Evolutionary conservation across 2,113 vertebrate species (phyloP), one percentile per base, ranked within the genome.

Genomic region (Amblyopsis rosae): DNA sequence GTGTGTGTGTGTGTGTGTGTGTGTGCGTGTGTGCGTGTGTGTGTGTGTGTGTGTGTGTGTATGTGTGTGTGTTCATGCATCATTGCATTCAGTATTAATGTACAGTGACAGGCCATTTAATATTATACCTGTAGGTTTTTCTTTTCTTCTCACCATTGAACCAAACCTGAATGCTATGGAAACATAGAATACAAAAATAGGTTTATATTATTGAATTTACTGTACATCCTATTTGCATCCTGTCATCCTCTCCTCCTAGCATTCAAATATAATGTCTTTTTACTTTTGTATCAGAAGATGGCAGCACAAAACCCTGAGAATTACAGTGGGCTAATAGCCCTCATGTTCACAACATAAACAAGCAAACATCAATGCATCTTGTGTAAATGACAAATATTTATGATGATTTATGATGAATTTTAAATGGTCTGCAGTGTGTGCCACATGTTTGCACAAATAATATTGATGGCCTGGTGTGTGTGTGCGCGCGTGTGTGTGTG

Each of bases 221-320:
- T 41, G 35, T 41, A 41, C 35, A 41, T 41, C 35, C 6, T 41
- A 41, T 41, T 8, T 8, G 35, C 35, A 26, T 26, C 15, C 53
- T 15, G 7, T 3, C 16, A 54, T 15, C 53, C 53, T 54, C 15
- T 41, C 53, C 7, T 7, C 50, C 54, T 56, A 10, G 54, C n/a
- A 59, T 12, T 41, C 0, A 59, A 3, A 13, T 4, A 49, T 6
- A 11, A 58, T 19, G 32, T 59, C 15, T 10, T 68, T 4, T 66
- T 58, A 6, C 26, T 58, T n/a, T 59, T 12, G 1, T 8, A 35
- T 77, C 87, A 82, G 35, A 69, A 72, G 87, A 69, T 80, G 87
- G 87, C 81, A 84, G 84, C 81, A 87, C 67, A 66, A 62, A 16
- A n/a, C 59, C n/a, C 46, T 19, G 9, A 7, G 64, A n/a, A 12